Base-by-base conservation (phyloP, 2,888 invertebrate species). In the Torymus auratus region DNA sequence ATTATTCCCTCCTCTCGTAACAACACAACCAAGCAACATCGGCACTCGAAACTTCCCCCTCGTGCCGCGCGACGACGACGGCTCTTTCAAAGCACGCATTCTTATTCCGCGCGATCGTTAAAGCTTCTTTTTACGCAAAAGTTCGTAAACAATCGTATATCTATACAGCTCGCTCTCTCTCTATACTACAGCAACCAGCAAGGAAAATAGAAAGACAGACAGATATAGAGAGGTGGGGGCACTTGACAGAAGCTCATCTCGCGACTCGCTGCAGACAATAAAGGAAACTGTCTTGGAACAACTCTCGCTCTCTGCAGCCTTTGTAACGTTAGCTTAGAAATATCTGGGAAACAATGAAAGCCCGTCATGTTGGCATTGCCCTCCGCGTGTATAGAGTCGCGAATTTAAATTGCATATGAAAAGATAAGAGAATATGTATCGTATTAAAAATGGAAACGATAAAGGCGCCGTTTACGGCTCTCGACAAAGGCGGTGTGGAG, bases 261-360 rank as follows among this genome's bases (percentile, higher is more conserved):
- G 20, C 11, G 55, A 41, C 41, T 23, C 23, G n/a, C 58, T 5
- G 60, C 72, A 60, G 72, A 67, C 67, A 72, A 78, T 78, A 78
- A 78, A 78, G 78, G 78, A 72, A 67, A 71, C 78, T 67, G 78
- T 78, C 78, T 77, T 77, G 71, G n/a, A 53, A 58, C 60, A 72
- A 65, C 60, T 28, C 23, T 20, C 17, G 56, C n/a, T 41, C 52
- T 53, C n/a, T n/a, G n/a, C n/a, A 55, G 17, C 72, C 72, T 72
- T 78, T 78, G 78, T 72, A 72, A 72, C 60, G 17, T 67, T 72
- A 72, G 67, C 72, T 72, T 72, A 72, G 78, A 78, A 78, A 78
- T 71, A 41, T 41, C 28, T 41, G 41, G 41, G 68, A 61, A 58
- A 77, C 70, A 77, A 70, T 77, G 70, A 67, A 58, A 67, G 13